Conservation (phyloP, 37 sponge, comb jelly and placozoan genomes). For the Theonella swinhoei region DNA sequence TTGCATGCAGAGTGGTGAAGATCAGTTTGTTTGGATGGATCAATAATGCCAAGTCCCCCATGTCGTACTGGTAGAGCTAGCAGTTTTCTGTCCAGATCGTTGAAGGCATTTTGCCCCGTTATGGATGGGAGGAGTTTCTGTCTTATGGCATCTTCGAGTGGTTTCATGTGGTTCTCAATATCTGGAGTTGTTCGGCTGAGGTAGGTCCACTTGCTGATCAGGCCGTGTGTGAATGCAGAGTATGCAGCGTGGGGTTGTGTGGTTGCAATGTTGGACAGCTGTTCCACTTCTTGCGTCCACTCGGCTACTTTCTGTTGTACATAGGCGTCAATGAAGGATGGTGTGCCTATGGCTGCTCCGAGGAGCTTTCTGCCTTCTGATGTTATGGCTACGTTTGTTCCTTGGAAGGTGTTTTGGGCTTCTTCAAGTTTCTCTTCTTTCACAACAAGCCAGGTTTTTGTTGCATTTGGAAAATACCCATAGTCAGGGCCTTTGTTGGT, state of each 20-base stretch:
- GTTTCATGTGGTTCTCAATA: slow-evolving; percentile 18
- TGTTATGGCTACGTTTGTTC: slow-evolving; percentile 27
- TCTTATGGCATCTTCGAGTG: slow-evolving; percentile 30
- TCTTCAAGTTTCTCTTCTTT: slow-evolving; percentile 28
- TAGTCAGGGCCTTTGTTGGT: slow-evolving; percentile 17
- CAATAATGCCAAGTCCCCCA: no score
- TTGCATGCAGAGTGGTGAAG: no score
- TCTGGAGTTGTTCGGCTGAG: background rate
- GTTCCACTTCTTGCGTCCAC: slow-evolving; percentile 8
- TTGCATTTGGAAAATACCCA: slow-evolving; percentile 33
- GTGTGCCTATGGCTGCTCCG: slow-evolving; percentile 36
- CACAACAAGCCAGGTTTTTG: slow-evolving; percentile 47
- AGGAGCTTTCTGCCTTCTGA: slow-evolving; percentile 39
- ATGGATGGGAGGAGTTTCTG: background rate
- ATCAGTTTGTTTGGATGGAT: no score
- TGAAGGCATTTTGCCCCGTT: slow-evolving; percentile 2
- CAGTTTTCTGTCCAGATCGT: background rate
- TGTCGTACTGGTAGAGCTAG: slow-evolving; percentile 5
- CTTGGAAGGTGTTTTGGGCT: slow-evolving; percentile 22
- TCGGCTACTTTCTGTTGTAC: background rate
- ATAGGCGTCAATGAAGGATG: background rate
- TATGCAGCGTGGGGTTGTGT: slow-evolving; percentile 40
- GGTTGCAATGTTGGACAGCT: slow-evolving; percentile 19
- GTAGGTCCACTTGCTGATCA: slow-evolving; percentile 21
- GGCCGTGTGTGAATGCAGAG: slow-evolving; percentile 16